Conservation (phyloP, 2,113 vertebrate species). For the Phrynocephalus versicolor region DNA sequence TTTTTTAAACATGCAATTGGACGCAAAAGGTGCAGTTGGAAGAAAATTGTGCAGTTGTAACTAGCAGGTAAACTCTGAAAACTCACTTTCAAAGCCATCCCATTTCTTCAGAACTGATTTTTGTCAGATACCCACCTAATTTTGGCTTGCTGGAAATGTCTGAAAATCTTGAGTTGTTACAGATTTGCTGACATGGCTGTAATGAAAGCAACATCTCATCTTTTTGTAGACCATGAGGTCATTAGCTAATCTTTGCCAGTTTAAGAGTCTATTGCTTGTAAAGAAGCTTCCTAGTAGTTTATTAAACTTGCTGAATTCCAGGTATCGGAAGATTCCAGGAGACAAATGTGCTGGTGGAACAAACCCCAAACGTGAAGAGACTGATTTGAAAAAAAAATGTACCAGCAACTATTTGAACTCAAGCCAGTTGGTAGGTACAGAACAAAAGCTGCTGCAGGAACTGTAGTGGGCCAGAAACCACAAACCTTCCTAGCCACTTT, state of each 20-base stretch:
- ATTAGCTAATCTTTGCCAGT: accelerated
- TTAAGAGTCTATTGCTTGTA: neutral
- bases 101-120: too few species aligned
- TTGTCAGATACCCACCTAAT: neutral
- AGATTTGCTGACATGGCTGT: neutral
- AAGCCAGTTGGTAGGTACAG: slow-evolving; percentile 63
- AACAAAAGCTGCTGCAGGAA: neutral
- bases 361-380: slow-evolving; percentile 80
- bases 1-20: too few species aligned
- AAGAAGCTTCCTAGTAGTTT: neutral
- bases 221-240: neutral
- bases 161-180: neutral
- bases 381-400: slow-evolving; percentile 85
- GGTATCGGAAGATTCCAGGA: slow-evolving; percentile 94
- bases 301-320: slow-evolving; percentile 48
- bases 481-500: neutral
- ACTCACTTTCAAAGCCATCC: too few species aligned
- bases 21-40: too few species aligned
- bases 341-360: slow-evolving; percentile 86
- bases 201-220: neutral
- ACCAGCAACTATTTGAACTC: slow-evolving; percentile 76
- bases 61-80: too few species aligned
- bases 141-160: neutral
- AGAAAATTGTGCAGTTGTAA: too few species aligned
- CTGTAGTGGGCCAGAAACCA: neutral